A percentile compares a stretch with the other conserved stretches of the same genome.
These are phyloP conservation scores for Cercopithecus mona DNA, from an alignment of 2,113 vertebrate species.

Conservation along the genomic window DNA sequence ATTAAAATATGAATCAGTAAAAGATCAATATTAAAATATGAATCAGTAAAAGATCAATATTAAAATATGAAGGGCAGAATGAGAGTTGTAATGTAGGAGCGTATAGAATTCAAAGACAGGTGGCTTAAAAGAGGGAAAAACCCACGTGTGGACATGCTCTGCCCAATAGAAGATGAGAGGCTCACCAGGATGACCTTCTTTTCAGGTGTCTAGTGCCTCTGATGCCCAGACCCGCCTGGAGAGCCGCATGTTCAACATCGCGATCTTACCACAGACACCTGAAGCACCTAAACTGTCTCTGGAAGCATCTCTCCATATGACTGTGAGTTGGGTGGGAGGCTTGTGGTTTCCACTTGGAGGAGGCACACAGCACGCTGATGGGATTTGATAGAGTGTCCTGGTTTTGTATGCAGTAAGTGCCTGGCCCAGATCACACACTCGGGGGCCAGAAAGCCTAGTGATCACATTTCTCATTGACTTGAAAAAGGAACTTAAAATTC, in stretches of 20 bases:
- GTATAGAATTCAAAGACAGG: background rate
- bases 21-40: constrained; percentile 6
- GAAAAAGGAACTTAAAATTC: background rate
- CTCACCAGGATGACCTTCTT: background rate
- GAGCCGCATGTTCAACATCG: constrained; percentile 91
- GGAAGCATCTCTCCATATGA: constrained; percentile 92
- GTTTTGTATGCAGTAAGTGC: background rate
- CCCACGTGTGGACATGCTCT: accelerated
- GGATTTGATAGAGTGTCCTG: background rate
- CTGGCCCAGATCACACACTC: background rate
- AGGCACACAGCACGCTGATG: background rate
- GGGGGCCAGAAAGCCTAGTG: background rate
- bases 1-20: constrained; percentile 8
- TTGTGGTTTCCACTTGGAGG: accelerated
- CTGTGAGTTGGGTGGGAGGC: constrained; percentile 84
- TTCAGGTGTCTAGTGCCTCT: constrained; percentile 89
- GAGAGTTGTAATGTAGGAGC: background rate
- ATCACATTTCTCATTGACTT: background rate
- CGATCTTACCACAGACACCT: constrained; percentile 89
- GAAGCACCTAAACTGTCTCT: constrained; percentile 87
- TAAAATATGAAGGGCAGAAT: constrained; percentile 19
- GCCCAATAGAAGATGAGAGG: background rate
- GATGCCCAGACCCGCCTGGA: constrained; percentile 79
- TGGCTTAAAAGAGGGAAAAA: background rate
- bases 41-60: background rate